Evolutionary conservation across 2,888 invertebrate species (phyloP).

Genomic region (Oligia strigilis): DNA sequence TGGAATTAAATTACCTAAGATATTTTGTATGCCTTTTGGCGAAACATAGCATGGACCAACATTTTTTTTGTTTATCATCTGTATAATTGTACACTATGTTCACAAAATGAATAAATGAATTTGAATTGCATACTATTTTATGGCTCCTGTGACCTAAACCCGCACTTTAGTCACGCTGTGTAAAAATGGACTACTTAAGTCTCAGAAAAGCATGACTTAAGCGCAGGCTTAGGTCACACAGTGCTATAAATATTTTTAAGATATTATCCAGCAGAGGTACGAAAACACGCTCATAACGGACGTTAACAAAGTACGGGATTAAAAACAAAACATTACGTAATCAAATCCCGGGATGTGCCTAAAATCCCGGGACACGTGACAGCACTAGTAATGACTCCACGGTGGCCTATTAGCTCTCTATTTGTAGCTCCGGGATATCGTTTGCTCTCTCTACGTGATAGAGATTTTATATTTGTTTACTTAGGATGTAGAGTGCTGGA

Average conservation of each 20-base stretch:
- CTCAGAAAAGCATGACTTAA: too few relatives aligned
- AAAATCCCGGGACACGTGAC: slow-evolving; percentile 28
- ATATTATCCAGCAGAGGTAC: not conserved
- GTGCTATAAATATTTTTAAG: not conserved
- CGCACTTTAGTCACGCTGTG: too few relatives aligned
- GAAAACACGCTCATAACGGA: not conserved
- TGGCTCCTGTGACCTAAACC: too few relatives aligned
- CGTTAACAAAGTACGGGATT: not conserved
- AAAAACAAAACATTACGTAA: not conserved
- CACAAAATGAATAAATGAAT: too few relatives aligned
- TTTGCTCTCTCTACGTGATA: slow-evolving; percentile 40
- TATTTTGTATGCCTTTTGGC: too few relatives aligned
- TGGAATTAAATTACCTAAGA: not conserved
- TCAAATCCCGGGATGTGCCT: slow-evolving; percentile 25
- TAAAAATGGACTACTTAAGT: too few relatives aligned
- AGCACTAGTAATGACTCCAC: slow-evolving; percentile 57
- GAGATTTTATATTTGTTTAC: slow-evolving; percentile 43
- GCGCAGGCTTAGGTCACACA: too few relatives aligned
- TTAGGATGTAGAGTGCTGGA: slow-evolving; percentile 2
- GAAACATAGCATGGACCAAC: too few relatives aligned
- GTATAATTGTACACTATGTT: too few relatives aligned
- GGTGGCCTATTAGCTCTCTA: slow-evolving; percentile 58
- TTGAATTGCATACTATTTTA: too few relatives aligned
- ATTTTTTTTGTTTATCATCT: too few relatives aligned
- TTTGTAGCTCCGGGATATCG: slow-evolving; percentile 45